Evolutionary conservation across 1,140 invertebrate genomes (phyloP).

Genomic region (Drosophila athabasca): DNA sequence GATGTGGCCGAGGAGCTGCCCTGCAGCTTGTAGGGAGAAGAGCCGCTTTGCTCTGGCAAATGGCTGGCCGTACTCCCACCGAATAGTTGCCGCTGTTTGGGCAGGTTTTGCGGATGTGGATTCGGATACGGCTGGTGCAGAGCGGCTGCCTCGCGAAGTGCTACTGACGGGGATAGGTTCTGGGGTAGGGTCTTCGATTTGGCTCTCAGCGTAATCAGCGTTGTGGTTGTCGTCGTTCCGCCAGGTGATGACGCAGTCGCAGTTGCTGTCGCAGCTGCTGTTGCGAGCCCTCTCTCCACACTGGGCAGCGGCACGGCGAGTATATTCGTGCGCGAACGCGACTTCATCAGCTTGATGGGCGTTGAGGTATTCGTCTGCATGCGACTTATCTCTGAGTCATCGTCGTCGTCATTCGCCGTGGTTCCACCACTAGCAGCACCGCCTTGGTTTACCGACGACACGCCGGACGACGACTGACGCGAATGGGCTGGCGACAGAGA

Average conservation of each 20-base stretch:
- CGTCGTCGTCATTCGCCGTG: conserved; percentile 57
- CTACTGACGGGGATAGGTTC: conserved; percentile 83
- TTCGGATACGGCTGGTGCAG: conserved; percentile 42
- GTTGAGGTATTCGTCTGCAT: conserved; percentile 83
- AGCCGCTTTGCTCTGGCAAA: conserved; percentile 20
- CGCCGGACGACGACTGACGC: too few species aligned
- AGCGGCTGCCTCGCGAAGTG: conserved; percentile 66
- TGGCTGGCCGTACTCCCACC: conserved; percentile 63
- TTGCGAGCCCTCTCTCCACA: conserved; percentile 63
- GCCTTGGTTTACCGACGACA: conserved; percentile 2
- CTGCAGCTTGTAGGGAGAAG: conserved; percentile 63
- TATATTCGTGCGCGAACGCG: conserved; percentile 82
- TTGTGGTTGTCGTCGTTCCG: conserved; percentile 82
- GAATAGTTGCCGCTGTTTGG: conserved; percentile 60
- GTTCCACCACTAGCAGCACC: not conserved
- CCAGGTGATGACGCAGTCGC: too few species aligned
- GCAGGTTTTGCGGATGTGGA: conserved; percentile 20
- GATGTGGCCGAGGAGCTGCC: conserved; percentile 67
- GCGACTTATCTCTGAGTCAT: conserved; percentile 83
- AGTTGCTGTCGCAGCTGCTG: not conserved
- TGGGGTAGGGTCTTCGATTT: conserved; percentile 86
- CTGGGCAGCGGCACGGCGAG: conserved; percentile 76
- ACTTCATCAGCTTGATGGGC: conserved; percentile 83
- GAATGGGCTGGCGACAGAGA: conserved; percentile 39
- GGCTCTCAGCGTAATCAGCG: conserved; percentile 84